Percentiles rank a stretch among this genome's conserved stretches.
These are phyloP conservation scores for Thamnaconus septentrionalis DNA, from an alignment of 2,113 vertebrate species.

Conservation along the genomic window DNA sequence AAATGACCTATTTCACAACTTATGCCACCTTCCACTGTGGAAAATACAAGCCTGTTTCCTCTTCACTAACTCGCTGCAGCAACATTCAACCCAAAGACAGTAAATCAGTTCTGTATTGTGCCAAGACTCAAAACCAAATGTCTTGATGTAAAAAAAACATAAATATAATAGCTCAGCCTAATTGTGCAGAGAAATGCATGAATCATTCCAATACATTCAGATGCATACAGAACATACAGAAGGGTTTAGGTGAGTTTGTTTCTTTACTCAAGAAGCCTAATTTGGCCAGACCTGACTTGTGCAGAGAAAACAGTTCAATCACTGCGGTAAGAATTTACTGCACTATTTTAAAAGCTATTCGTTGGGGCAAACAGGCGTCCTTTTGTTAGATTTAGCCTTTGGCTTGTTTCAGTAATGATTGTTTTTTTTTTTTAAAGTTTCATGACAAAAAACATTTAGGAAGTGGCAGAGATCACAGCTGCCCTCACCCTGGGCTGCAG, in stretches of 20 bases:
- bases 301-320: conserved; percentile 37
- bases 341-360: conserved; percentile 28
- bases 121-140: conserved; percentile 28
- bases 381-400: conserved; percentile 31
- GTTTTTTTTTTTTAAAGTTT: too few relatives aligned
- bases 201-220: conserved; percentile 26
- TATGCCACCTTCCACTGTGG: conserved; percentile 54
- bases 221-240: not conserved
- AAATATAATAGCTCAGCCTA: conserved; percentile 24
- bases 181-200: conserved; percentile 9
- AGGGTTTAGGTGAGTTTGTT: conserved; percentile 25
- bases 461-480: too few relatives aligned
- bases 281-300: conserved; percentile 17
- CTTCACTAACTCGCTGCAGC: conserved; percentile 51
- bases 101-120: conserved; percentile 63
- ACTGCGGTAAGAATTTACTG: conserved; percentile 31
- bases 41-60: conserved; percentile 60
- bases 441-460: too few relatives aligned
- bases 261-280: conserved; percentile 45
- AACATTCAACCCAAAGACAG: conserved; percentile 41
- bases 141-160: not conserved
- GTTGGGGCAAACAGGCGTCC: conserved; percentile 20
- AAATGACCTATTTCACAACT: conserved; percentile 61
- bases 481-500: conserved; percentile 62
- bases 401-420: too few relatives aligned